Conservation (phyloP, 2,113 vertebrate genomes). For the Silurus asotus region DNA sequence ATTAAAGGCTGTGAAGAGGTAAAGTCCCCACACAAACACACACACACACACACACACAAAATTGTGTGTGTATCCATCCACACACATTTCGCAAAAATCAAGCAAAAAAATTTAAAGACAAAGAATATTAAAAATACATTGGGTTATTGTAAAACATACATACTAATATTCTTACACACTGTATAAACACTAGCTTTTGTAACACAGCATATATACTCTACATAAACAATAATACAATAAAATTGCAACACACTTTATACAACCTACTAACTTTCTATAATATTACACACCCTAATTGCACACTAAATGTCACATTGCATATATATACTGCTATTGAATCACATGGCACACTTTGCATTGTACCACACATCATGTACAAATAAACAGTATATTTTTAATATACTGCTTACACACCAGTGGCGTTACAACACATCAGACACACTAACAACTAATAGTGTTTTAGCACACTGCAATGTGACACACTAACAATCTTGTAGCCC, state of each 20-base stretch:
- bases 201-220: not conserved
- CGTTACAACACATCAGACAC: too few relatives aligned
- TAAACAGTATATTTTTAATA: not conserved
- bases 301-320: not conserved
- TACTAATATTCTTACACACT: not conserved
- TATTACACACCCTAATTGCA: not conserved
- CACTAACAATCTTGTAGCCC: not conserved
- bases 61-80: too few relatives aligned
- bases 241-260: not conserved
- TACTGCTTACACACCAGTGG: not conserved
- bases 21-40: not conserved
- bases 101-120: not conserved
- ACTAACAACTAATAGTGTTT: not conserved
- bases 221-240: not conserved
- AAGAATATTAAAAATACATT: not conserved
- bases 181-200: not conserved
- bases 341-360: not conserved
- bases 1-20: constrained; percentile 95
- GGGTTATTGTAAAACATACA: not conserved
- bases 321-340: not conserved
- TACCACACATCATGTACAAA: not conserved
- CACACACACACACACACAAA: not conserved
- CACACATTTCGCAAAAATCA: not conserved
- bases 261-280: not conserved
- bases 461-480: not conserved